phyloP scores from a whole-genome alignment of 1,140 invertebrate species.

The Acromyrmex charruanus region DNA sequence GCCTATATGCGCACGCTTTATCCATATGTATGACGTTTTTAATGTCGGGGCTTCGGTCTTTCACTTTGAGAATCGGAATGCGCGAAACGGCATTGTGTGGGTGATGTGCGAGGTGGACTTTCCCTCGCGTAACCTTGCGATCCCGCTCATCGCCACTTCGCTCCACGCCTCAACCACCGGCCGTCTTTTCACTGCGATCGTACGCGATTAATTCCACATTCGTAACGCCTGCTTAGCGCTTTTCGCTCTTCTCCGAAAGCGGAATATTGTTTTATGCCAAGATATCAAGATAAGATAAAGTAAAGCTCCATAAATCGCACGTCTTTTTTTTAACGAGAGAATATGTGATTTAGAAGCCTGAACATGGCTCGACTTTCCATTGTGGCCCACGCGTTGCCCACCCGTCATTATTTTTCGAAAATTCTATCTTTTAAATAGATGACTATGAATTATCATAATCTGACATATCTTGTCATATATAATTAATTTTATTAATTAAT shows the following conservation, averaged over 20 bases:
- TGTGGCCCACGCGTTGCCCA: too few species aligned
- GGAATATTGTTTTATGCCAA: not conserved
- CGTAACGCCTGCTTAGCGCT: not conserved
- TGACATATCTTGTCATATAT: not conserved
- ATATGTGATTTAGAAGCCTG: not conserved
- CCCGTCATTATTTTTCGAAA: not conserved
- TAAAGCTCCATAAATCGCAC: not conserved
- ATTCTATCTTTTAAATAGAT: not conserved
- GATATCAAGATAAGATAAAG: slow-evolving; percentile 30
- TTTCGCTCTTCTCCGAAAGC: not conserved
- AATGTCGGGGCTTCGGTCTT: slow-evolving; percentile 67
- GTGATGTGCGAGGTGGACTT: slow-evolving; percentile 72
- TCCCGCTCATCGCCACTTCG: slow-evolving; percentile 47
- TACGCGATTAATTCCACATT: slow-evolving; percentile 28
- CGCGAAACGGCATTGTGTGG: slow-evolving; percentile 74
- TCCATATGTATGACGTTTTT: slow-evolving; percentile 64
- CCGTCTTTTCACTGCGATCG: slow-evolving; percentile 19
- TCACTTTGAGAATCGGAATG: slow-evolving; percentile 79
- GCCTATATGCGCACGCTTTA: slow-evolving; percentile 44
- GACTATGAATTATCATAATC: not conserved
- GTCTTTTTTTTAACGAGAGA: not conserved
- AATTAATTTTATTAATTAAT: not conserved
- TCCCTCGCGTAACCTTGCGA: slow-evolving; percentile 75
- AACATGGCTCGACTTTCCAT: not conserved
- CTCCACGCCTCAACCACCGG: not conserved